A percentile compares a stretch with the other conserved stretches of the same genome.
These are phyloP conservation scores for Drosophila leontia DNA, from an alignment of 1,140 invertebrate species.

Conservation along the genomic window DNA sequence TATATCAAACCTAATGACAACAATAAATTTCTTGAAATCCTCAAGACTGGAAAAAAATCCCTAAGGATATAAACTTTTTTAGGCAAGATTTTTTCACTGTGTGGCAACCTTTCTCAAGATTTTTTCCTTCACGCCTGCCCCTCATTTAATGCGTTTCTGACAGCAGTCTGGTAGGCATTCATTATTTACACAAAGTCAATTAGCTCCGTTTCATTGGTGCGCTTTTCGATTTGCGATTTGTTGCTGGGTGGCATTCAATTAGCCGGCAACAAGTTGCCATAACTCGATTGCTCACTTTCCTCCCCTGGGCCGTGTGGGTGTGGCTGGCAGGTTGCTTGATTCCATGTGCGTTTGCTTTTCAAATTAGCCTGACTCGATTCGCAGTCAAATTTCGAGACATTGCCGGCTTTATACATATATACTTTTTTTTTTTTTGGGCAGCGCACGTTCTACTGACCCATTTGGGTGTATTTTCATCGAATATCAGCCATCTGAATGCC, in stretches of 20 bases:
- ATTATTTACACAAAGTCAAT: conserved; percentile 62
- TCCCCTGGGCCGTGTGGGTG: conserved; percentile 39
- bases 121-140: conserved; percentile 10
- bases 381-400: conserved; percentile 42
- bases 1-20: too few relatives aligned
- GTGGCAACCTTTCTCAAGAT: conserved; percentile 23
- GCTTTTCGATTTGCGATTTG: conserved; percentile 59
- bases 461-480: conserved; percentile 53
- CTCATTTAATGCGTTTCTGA: conserved; percentile 63
- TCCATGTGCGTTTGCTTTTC: conserved; percentile 64
- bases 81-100: conserved; percentile 4
- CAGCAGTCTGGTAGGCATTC: conserved; percentile 49
- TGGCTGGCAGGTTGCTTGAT: conserved; percentile 4
- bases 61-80: neutral
- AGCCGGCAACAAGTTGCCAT: conserved; percentile 75
- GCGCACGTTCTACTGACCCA: conserved; percentile 74
- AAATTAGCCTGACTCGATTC: conserved; percentile 72
- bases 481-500: conserved; percentile 34
- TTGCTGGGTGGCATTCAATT: conserved; percentile 62
- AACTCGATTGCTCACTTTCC: conserved; percentile 63
- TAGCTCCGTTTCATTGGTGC: conserved; percentile 60
- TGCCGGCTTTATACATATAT: conserved; percentile 10
- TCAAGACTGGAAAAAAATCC: neutral
- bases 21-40: too few relatives aligned
- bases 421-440: conserved; percentile 25